Conservation (phyloP, 2,888 invertebrate species). For the Apocheima hispidaria region DNA sequence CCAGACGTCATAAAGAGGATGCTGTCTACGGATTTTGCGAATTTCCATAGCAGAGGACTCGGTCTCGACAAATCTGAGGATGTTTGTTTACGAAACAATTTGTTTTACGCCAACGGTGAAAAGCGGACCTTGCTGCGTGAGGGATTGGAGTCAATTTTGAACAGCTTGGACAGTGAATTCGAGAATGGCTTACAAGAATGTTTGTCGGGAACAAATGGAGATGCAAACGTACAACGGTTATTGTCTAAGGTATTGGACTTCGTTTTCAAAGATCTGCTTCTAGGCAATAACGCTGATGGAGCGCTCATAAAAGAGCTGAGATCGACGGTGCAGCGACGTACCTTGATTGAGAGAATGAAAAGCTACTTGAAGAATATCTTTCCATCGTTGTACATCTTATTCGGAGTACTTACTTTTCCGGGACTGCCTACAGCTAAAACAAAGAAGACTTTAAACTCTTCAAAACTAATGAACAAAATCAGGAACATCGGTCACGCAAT, state of each 20-base stretch:
- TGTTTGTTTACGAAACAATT: conserved; percentile 85
- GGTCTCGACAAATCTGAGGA: conserved; percentile 82
- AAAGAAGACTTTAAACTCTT: conserved; percentile 55
- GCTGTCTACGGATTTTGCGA: conserved; percentile 78
- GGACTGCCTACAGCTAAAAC: conserved; percentile 60
- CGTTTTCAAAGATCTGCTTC: conserved; percentile 75
- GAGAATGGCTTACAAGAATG: conserved; percentile 74
- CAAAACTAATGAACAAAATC: conserved; percentile 63
- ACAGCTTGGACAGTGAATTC: conserved; percentile 61
- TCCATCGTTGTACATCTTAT: conserved; percentile 71
- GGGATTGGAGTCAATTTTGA: conserved; percentile 72
- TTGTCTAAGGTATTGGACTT: conserved; percentile 80
- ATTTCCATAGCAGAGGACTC: conserved; percentile 82
- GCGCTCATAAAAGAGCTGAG: conserved; percentile 65
- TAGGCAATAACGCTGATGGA: conserved; percentile 64
- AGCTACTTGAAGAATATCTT: conserved; percentile 77
- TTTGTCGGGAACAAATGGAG: conserved; percentile 83
- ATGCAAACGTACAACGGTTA: conserved; percentile 79
- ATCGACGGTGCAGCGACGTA: conserved; percentile 60
- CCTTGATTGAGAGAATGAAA: conserved; percentile 65
- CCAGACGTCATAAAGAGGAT: conserved; percentile 76
- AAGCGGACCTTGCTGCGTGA: conserved; percentile 77
- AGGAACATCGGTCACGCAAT: conserved; percentile 60
- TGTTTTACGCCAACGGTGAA: conserved; percentile 81
- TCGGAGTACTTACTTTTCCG: conserved; percentile 64